Conservation (phyloP, 37 sponge, comb jelly and placozoan genomes). For the Cliona cf. orientalis region DNA sequence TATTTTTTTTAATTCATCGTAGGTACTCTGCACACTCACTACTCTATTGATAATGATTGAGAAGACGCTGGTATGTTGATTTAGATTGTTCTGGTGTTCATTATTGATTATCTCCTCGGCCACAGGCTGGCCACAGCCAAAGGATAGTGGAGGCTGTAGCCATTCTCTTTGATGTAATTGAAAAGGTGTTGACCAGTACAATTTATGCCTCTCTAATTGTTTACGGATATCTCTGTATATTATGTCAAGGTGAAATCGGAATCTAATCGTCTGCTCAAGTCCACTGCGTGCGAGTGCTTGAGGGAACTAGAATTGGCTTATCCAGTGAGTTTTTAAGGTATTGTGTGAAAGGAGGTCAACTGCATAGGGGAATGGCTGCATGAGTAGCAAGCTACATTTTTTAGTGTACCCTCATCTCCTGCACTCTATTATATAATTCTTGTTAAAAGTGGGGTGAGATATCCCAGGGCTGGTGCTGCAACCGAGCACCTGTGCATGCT, state of each 20-base stretch:
- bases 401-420: too few species aligned
- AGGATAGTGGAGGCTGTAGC: constrained; percentile 15
- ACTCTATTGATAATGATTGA: constrained; percentile 51
- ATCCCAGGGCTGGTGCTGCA: too few species aligned
- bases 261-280: constrained; percentile 33
- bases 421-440: too few species aligned
- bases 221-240: neutral
- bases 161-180: constrained; percentile 42
- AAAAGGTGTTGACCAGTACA: constrained; percentile 33
- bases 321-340: constrained; percentile 36
- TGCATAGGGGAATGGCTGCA: neutral
- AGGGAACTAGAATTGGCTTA: constrained; percentile 54
- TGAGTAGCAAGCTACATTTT: neutral
- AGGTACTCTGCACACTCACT: constrained; percentile 67
- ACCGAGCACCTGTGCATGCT: too few species aligned
- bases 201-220: neutral
- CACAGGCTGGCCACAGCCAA: constrained; percentile 1
- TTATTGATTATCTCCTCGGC: neutral
- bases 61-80: constrained; percentile 4
- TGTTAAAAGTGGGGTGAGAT: too few species aligned
- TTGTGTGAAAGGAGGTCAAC: neutral
- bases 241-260: constrained; percentile 41
- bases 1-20: neutral
- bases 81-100: neutral
- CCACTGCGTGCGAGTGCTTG: constrained; percentile 63